Evolutionary conservation across 2,888 invertebrate genomes (phyloP).

Genomic region (Cheilosia soror): DNA sequence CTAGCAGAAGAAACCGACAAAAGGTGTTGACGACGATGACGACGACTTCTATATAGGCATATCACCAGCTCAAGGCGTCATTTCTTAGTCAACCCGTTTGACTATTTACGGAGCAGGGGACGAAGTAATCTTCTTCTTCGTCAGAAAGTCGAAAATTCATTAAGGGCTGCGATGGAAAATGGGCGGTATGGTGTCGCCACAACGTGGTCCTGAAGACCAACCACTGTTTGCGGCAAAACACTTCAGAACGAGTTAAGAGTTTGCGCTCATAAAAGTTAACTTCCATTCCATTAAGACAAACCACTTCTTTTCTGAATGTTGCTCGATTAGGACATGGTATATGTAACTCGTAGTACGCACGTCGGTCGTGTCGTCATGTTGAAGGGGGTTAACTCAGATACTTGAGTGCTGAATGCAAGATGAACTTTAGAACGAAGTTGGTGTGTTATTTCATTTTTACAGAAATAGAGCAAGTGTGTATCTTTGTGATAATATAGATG

Average conservation of each 20-base stretch:
- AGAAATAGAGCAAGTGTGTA: background rate
- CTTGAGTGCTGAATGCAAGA: conserved; percentile 15
- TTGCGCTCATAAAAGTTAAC: conserved; percentile 37
- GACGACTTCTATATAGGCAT: background rate
- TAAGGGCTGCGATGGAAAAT: conserved; percentile 27
- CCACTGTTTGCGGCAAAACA: background rate
- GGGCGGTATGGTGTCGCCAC: background rate
- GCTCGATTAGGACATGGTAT: conserved; percentile 27
- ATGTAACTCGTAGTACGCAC: background rate
- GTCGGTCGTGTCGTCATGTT: background rate
- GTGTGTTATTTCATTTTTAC: background rate
- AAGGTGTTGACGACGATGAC: conserved; percentile 15
- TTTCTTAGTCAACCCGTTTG: conserved; percentile 11
- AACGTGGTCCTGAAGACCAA: background rate
- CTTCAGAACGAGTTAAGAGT: conserved; percentile 26
- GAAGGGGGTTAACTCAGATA: background rate
- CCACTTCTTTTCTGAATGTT: conserved; percentile 22
- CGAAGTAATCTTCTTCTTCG: conserved; percentile 9
- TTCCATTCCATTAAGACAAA: conserved; percentile 49
- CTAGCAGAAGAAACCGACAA: conserved; percentile 3
- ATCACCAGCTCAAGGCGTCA: background rate
- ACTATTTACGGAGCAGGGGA: background rate
- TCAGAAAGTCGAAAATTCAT: conserved; percentile 46
- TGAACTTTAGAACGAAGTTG: conserved; percentile 16
- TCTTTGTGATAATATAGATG: background rate